Evolutionary conservation across 2,888 invertebrate species (phyloP), one percentile per base, ranked within the genome.

Genomic region (Caenorhabditis uteleia): DNA sequence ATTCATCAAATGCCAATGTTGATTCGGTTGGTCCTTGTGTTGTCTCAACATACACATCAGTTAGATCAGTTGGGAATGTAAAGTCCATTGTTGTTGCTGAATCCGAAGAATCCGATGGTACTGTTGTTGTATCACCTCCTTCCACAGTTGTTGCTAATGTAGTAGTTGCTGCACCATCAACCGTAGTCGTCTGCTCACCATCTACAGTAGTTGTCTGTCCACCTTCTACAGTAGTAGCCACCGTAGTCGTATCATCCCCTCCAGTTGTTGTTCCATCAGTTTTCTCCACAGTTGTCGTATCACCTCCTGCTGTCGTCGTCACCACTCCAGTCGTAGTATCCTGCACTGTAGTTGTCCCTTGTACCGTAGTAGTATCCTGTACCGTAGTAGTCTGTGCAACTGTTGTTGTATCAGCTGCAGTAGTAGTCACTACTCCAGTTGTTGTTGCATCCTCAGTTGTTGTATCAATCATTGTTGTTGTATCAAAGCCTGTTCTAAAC

Each of bases 61-160:
- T 42, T n/a, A 55, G 45, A 50, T 61, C 45, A 2, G 61, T 23
- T 5, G 53, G 40, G 29, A 55, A 61, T 14, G 61, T 55, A 36
- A 56, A 56, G n/a, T 36, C 38, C 2, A 38, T 3, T n/a, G 50
- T 51, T 14, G 54, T 59, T 6, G 12, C 8, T 40, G 12, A 26
- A 6, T 43, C 42, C 4, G 27, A 12, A 40, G 40, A 25, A 25
- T 5, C 38, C 25, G 40, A 4, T 40, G 40, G 14, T 40, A 3
- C 12, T 23, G 7, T 23, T 25, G 40, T 7, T 16, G 34, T 10
- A 14, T 12, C 5, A 25, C 10, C 2, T 23, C 14, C n/a, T 25
- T 23, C 2, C 25, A 26, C 40, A 20, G 40, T 14, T 20, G 7
- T 40, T 12, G 40, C 40, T 18, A 20, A 4, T 40, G 5, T 34